These are phyloP conservation scores for Alloscopus bannaensis DNA, from an alignment of 2,888 invertebrate species.

Conservation along the genomic window DNA sequence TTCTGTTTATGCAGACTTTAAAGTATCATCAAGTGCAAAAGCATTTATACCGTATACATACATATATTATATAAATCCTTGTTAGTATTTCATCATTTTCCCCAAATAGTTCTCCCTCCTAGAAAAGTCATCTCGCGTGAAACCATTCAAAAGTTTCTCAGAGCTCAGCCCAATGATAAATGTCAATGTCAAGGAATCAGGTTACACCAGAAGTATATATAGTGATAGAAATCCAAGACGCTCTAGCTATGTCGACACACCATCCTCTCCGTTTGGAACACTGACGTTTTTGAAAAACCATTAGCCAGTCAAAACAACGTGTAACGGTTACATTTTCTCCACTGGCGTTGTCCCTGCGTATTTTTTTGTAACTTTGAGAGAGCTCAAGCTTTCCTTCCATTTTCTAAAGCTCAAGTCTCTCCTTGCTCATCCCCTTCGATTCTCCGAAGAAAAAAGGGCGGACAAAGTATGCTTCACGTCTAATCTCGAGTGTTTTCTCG, in stretches of 20 bases:
- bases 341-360: not conserved
- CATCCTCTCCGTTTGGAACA: not conserved
- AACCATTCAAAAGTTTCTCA: too few relatives aligned
- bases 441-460: too few relatives aligned
- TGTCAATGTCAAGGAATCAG: constrained; percentile 61
- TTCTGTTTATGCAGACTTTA: constrained; percentile 36
- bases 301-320: constrained; percentile 22
- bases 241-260: not conserved
- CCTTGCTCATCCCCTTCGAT: too few relatives aligned
- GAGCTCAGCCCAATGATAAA: constrained; percentile 38
- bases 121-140: not conserved
- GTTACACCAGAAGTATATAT: constrained; percentile 52
- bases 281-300: constrained; percentile 16
- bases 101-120: not conserved
- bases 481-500: too few relatives aligned
- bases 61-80: not conserved
- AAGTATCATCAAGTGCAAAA: constrained; percentile 13
- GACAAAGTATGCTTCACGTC: too few relatives aligned
- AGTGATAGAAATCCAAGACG: too few relatives aligned
- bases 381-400: not conserved
- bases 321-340: too few relatives aligned
- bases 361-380: constrained; percentile 1
- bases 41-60: not conserved
- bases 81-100: not conserved
- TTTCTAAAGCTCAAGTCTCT: not conserved